Base-by-base conservation (phyloP, 2,888 invertebrate species). In the Pammene aurita region DNA sequence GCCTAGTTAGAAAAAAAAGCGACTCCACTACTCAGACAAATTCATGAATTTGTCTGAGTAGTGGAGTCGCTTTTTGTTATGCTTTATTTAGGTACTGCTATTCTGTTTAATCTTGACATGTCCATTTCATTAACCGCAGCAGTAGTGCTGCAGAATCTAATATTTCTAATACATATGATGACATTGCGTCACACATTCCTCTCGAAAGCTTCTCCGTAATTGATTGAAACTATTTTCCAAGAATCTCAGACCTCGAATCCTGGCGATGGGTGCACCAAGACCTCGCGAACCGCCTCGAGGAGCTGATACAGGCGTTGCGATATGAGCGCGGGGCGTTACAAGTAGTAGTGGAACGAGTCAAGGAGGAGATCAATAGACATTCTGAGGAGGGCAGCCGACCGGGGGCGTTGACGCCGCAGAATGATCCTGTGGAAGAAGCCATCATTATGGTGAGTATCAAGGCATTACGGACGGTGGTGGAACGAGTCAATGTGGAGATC, bases 261-360 rank as follows among this genome's bases (percentile, higher is more conserved):
- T 92, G 92, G 92, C 84, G 83, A 5, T 92, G 92, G 92, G 89
- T 92, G 0, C 75, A 92, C 0, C 78, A 85, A 67, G 92, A 92
- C 67, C 77, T 92, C 1, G 77, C 80, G 0, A 86, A 85, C 70
- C 86, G 92, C 1, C 73, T 92, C 2, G 79, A 81, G 2, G 90
- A 90, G 10, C 84, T 85, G 0, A 76, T 84, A 11, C 77, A 56
- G 0, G 77, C 84, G 1, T 77, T 92, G 0, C 75, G 78, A 7
- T 81, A 92, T 50, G 92, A 92, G 70, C 83, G 83, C 46, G 84
- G 88, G 2, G 88, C 91, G 4, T 71, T 91, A 0, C 72, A 78
- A 7, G 89, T 89, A 6, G 87, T 92, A 1, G 76, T 84, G 0
- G 67, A 82, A 7, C 83, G 92, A 50, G 74, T 92, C 2, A 72